Conservation (phyloP, 1,140 invertebrate genomes). For the Zaprionus davidi region DNA sequence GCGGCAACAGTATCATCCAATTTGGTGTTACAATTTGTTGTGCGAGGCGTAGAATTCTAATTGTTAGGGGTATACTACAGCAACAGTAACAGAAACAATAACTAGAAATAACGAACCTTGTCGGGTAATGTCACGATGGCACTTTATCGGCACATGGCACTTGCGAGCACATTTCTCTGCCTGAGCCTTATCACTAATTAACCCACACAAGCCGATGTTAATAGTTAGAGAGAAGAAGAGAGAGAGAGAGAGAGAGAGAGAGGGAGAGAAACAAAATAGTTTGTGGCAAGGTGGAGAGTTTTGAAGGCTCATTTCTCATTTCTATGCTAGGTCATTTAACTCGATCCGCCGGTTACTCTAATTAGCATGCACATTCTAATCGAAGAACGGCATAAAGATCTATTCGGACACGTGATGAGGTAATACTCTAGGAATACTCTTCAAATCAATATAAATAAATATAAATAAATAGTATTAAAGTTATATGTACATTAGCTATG, state of each 20-base stretch:
- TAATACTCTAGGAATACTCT: slow-evolving; percentile 42
- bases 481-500: slow-evolving; percentile 29
- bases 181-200: slow-evolving; percentile 45
- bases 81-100: slow-evolving; percentile 11
- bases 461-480: slow-evolving; percentile 12
- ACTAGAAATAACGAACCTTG: not conserved
- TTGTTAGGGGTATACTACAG: slow-evolving; percentile 28
- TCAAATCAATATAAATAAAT: slow-evolving; percentile 25
- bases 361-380: slow-evolving; percentile 68
- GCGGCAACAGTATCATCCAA: slow-evolving; percentile 10
- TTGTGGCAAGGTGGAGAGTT: not conserved
- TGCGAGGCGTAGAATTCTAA: slow-evolving; percentile 2
- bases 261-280: not conserved
- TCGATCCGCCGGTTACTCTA: slow-evolving; percentile 46
- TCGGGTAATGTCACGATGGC: slow-evolving; percentile 5
- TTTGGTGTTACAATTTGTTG: slow-evolving; percentile 13
- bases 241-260: not conserved
- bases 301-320: not conserved
- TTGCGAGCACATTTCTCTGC: slow-evolving; percentile 26
- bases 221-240: slow-evolving; percentile 2
- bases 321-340: slow-evolving; percentile 72
- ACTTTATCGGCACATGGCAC: slow-evolving; percentile 29
- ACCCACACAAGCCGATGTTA: slow-evolving; percentile 27
- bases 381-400: slow-evolving; percentile 34
- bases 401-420: slow-evolving; percentile 57